phyloP scores from a whole-genome alignment of 2,888 invertebrate genomes.

The Noctua janthina region DNA sequence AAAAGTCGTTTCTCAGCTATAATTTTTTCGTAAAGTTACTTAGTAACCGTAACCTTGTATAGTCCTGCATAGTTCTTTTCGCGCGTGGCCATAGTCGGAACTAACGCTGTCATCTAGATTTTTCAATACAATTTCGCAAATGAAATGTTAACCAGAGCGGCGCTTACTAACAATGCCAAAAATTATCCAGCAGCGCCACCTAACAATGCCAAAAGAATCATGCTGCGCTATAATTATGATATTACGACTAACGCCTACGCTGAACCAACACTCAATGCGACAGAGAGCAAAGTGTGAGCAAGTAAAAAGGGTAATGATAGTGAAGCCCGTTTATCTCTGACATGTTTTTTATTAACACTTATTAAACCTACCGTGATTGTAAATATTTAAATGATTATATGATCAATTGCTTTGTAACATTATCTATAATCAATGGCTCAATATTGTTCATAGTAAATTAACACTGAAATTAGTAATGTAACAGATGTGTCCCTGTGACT shows the following conservation, averaged over 20 bases:
- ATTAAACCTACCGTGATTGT: slow-evolving; percentile 20
- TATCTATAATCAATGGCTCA: not conserved
- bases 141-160: not conserved
- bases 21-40: no score
- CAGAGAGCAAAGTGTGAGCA: slow-evolving; percentile 8
- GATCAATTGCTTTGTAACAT: slow-evolving; percentile 16
- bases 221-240: not conserved
- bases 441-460: not conserved
- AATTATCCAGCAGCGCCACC: no score
- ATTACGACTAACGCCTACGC: slow-evolving; percentile 18
- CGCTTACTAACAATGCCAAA: not conserved
- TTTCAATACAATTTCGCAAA: not conserved
- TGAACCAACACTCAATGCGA: not conserved
- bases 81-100: not conserved
- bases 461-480: not conserved
- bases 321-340: not conserved
- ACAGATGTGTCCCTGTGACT: not conserved
- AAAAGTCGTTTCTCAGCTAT: no score
- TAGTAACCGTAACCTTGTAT: not conserved
- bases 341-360: not conserved
- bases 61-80: not conserved
- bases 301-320: not conserved
- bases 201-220: not conserved
- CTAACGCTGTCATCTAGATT: not conserved
- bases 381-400: slow-evolving; percentile 6